These are phyloP conservation scores for Leucophora obtusa DNA, from an alignment of 2,888 invertebrate species.

Conservation along the genomic window DNA sequence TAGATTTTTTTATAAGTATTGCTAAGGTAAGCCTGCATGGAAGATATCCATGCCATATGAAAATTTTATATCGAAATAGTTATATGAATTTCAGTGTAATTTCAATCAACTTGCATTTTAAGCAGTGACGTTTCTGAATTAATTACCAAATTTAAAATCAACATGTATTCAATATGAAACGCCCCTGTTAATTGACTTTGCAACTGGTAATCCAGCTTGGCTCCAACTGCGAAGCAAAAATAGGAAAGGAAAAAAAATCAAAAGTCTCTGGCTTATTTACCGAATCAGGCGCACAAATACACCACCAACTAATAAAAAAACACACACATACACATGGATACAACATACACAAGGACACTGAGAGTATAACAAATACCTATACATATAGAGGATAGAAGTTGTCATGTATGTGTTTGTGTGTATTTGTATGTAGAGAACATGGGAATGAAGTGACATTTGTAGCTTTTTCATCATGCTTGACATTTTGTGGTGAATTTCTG, in stretches of 20 bases:
- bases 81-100: slow-evolving; percentile 18
- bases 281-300: slow-evolving; percentile 59
- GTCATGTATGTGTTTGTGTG: background rate
- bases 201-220: slow-evolving; percentile 64
- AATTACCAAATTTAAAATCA: slow-evolving; percentile 30
- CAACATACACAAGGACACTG: background rate
- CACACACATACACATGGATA: slow-evolving; percentile 32
- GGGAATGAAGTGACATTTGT: slow-evolving; percentile 62
- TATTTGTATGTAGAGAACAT: background rate
- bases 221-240: slow-evolving; percentile 56
- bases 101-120: background rate
- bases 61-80: too few relatives aligned
- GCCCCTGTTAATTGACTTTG: slow-evolving; percentile 64
- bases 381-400: background rate
- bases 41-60: too few relatives aligned
- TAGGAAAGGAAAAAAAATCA: slow-evolving; percentile 31
- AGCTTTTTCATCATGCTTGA: slow-evolving; percentile 78
- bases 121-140: slow-evolving; percentile 44
- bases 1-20: too few relatives aligned
- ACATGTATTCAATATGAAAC: slow-evolving; percentile 30
- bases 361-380: background rate
- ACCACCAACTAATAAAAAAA: slow-evolving; percentile 30
- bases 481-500: slow-evolving; percentile 79
- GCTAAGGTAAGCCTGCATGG: too few relatives aligned
- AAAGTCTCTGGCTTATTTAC: slow-evolving; percentile 60